These are phyloP conservation scores for Drymonia ruficornis DNA, from an alignment of 2,888 invertebrate species.

Conservation along the genomic window DNA sequence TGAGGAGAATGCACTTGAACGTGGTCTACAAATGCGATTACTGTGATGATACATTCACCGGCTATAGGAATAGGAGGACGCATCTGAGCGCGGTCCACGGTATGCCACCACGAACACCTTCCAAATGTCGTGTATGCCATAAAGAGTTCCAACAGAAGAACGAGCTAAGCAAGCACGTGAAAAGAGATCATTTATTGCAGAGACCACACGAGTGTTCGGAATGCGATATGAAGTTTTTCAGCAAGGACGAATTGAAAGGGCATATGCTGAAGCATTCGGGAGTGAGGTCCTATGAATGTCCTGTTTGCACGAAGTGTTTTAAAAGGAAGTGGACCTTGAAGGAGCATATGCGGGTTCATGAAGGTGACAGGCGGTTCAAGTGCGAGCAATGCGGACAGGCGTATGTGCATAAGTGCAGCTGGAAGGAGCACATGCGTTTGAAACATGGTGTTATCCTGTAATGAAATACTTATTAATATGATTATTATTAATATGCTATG, in stretches of 20 bases:
- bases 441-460: background rate
- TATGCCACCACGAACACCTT: background rate
- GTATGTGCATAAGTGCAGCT: constrained; percentile 49
- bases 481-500: too few species aligned
- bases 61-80: background rate
- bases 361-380: constrained; percentile 36
- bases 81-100: background rate
- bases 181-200: constrained; percentile 53
- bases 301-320: constrained; percentile 55
- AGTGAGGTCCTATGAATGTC: constrained; percentile 53
- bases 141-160: constrained; percentile 35
- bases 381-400: constrained; percentile 37
- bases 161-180: constrained; percentile 41
- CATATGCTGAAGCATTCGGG: constrained; percentile 58
- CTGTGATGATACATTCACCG: background rate
- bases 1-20: background rate
- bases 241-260: constrained; percentile 33
- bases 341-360: constrained; percentile 46
- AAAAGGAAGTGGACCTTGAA: constrained; percentile 39
- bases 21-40: background rate
- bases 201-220: constrained; percentile 54
- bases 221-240: constrained; percentile 59
- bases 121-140: constrained; percentile 38
- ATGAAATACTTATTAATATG: too few species aligned
- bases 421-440: constrained; percentile 39